Base-by-base conservation (phyloP, 2,888 invertebrate species). In the Drosophila pseudotalamancana region DNA sequence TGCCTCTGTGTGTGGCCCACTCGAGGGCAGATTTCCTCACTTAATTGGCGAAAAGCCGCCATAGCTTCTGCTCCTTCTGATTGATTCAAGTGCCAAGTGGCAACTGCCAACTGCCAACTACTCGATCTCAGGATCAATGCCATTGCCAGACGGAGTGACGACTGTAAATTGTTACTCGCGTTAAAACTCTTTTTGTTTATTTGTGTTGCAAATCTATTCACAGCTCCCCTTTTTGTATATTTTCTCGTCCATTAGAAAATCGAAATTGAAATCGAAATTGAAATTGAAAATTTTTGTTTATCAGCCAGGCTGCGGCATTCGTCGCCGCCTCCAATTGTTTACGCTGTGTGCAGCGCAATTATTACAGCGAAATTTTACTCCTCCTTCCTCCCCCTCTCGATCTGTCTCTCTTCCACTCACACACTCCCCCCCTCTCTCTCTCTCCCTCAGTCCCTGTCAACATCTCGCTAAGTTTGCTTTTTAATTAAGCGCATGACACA, bases 151-250 rank as follows among this genome's bases (percentile, higher is more conserved):
- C 57, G n/a, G 2, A 35, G 48, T 32, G 71, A 71, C 72, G 66
- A 59, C 11, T 8, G 35, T 57, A 54, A 57, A 51, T 32, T 57
- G 37, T 37, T 31, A 64, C 27, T 53, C 16, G 21, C 27, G 12
- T 48, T 27, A 43, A 29, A 45, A 45, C 48, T 19, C 43, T 37
- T 48, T 39, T 46, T 46, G 81, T 84, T 81, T 81, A 84, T 81
- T 81, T 81, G 64, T 81, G 78, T 77, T 81, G 81, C 81, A 65
- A 81, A 81, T 81, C 84, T 77, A 81, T 84, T 84, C 75, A 81
- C 78, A 75, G 81, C 63, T 84, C 48, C 21, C 34, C 49, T 11
- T 35, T 48, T 29, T 29, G 29, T 32, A 32, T 23, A 32, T 54
- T 39, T 42, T 46, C 9, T 32, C 39, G 51, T 78, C 55, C 76